Conservation (phyloP, 2,888 invertebrate genomes). For the Himalopsyche tibetana region DNA sequence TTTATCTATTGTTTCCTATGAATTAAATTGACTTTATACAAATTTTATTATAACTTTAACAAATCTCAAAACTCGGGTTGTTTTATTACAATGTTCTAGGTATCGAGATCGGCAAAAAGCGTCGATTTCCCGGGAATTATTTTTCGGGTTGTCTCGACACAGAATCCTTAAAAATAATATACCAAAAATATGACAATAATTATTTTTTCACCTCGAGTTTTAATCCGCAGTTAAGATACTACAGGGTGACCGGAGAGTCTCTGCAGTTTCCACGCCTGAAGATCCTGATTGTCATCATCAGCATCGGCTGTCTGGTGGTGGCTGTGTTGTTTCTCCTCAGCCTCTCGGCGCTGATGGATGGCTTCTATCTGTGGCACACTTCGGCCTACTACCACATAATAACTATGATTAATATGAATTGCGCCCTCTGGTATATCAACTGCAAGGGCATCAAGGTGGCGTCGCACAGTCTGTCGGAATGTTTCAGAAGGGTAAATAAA, state of each 20-base stretch:
- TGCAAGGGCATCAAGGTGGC: constrained; percentile 82
- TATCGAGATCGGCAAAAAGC: too few species aligned
- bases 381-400: constrained; percentile 81
- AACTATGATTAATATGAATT: constrained; percentile 85
- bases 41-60: too few species aligned
- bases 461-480: constrained; percentile 76
- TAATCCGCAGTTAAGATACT: constrained; percentile 74
- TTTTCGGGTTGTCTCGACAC: too few species aligned
- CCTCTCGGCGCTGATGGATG: constrained; percentile 79
- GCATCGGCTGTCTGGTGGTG: constrained; percentile 79
- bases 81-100: too few species aligned
- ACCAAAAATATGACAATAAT: too few species aligned
- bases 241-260: constrained; percentile 78
- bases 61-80: too few species aligned
- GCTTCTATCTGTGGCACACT: constrained; percentile 81
- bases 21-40: too few species aligned
- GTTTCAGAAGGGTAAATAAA: constrained; percentile 69
- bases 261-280: constrained; percentile 80
- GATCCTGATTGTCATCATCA: constrained; percentile 79
- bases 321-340: constrained; percentile 79
- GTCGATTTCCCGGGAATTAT: too few species aligned
- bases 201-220: background rate
- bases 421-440: constrained; percentile 84
- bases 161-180: too few species aligned
- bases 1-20: too few species aligned